phyloP scores from a whole-genome alignment of 35 echinoderm and acorn worm species.

The Amphiura filiformis region DNA sequence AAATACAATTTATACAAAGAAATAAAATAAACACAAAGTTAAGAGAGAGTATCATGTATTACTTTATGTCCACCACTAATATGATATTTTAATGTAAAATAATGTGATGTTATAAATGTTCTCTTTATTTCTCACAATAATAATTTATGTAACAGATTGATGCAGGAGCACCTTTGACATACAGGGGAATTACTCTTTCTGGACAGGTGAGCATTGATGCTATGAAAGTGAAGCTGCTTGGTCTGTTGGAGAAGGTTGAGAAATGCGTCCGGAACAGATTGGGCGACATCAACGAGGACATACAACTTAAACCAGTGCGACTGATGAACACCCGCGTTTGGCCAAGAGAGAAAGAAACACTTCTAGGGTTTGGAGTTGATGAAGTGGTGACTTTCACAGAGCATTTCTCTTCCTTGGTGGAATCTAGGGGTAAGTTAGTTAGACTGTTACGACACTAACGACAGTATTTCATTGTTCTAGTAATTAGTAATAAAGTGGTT shows the following conservation, averaged over 20 bases:
- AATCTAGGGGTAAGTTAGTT: background rate
- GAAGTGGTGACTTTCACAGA: background rate
- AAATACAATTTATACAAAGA: background rate
- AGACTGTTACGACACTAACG: too few species aligned
- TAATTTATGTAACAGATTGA: background rate
- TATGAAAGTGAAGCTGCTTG: background rate
- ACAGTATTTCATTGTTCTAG: too few species aligned
- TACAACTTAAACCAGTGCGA: background rate
- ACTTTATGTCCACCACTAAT: too few species aligned
- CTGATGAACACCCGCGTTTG: conserved; percentile 7
- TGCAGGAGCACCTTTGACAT: background rate
- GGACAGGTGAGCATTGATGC: background rate
- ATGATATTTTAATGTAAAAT: too few species aligned
- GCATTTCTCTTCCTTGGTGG: background rate
- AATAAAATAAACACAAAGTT: too few species aligned
- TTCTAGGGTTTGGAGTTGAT: conserved; percentile 10
- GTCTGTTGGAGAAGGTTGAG: background rate
- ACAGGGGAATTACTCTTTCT: background rate
- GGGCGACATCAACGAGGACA: background rate
- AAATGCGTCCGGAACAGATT: conserved; percentile 3
- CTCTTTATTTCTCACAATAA: background rate
- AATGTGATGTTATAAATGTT: too few species aligned
- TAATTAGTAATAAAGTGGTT: background rate
- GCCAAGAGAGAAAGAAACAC: background rate
- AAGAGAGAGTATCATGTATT: too few species aligned